Conservation (phyloP, 2,888 invertebrate genomes). For the Exephanes ischioxanthus region DNA sequence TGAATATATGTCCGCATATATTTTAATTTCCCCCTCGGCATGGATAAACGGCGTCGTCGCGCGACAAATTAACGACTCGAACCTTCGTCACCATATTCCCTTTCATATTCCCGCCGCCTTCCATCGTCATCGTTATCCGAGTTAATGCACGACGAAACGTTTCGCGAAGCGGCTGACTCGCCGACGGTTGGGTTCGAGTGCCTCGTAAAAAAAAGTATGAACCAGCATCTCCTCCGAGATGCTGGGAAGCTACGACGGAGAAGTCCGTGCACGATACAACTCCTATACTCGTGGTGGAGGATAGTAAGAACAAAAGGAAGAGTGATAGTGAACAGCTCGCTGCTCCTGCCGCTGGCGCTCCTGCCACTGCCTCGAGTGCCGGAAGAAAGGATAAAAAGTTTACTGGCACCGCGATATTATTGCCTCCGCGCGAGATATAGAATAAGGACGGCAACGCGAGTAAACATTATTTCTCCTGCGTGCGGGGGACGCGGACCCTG, state of each 20-base stretch:
- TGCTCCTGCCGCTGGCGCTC: conserved; percentile 28
- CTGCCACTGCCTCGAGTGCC: conserved; percentile 44
- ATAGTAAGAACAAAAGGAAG: conserved; percentile 32
- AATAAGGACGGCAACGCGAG: conserved; percentile 25
- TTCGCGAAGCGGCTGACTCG: neutral
- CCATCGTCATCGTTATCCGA: conserved; percentile 8
- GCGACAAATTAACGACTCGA: conserved; percentile 2
- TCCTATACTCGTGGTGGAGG: neutral
- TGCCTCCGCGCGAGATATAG: conserved; percentile 24
- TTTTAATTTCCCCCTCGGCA: neutral
- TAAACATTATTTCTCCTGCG: conserved; percentile 34
- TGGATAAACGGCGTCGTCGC: neutral
- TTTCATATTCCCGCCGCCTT: neutral
- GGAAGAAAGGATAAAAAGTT: conserved; percentile 49
- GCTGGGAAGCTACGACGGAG: conserved; percentile 25
- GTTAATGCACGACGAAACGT: conserved; percentile 15
- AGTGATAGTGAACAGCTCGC: conserved; percentile 44
- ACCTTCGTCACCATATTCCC: neutral
- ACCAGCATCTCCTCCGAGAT: conserved; percentile 13
- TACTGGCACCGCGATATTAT: conserved; percentile 54
- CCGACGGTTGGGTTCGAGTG: neutral
- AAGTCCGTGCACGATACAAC: neutral
- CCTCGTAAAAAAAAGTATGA: conserved; percentile 15
- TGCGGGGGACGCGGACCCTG: neutral
- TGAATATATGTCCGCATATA: too few relatives aligned